Base-by-base conservation (phyloP, 2,888 invertebrate species). In the Caenorhabditis panamensis region DNA sequence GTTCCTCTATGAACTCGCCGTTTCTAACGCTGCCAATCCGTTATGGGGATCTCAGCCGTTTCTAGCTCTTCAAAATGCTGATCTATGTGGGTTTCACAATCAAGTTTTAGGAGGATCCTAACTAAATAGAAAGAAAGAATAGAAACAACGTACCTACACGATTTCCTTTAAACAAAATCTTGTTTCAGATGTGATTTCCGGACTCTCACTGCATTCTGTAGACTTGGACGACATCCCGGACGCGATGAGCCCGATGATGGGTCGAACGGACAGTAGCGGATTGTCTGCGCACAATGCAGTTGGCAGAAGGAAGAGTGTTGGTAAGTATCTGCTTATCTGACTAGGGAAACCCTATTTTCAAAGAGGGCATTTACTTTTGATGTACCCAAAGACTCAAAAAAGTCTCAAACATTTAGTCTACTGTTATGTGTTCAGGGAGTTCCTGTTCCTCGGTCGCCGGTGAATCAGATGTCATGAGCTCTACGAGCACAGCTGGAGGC, bases 151-250 rank as follows among this genome's bases (percentile, higher is more conserved):
- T n/a, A n/a, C n/a, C n/a, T n/a, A n/a, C n/a, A n/a, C n/a, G n/a
- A n/a, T n/a, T n/a, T n/a, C n/a, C n/a, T n/a, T n/a, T n/a, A n/a
- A n/a, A n/a, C n/a, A n/a, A 41, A 11, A 13, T 6, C 41, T 11
- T 41, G 5, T 84, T 88, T 63, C 84, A 88, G 88, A 88, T 89
- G 88, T 88, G 68, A 88, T 86, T 63, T 88, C 86, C 69, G 85
- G 86, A 54, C 82, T 86, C 47, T 88, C 88, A 16, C 66, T 89
- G 53, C 86, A 86, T 61, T 86, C 86, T 22, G 83, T 84, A 26
- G 87, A 87, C 49, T 63, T 87, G 63, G 88, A 88, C 68, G 86
- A 86, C 66, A 78, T 82, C 56, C 86, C 86, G 20, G 86, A 82
- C 53, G 82, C 82, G 24, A 79, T 82, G 79, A 77, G 68, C 13